phyloP scores from a whole-genome alignment of 2,797 vertebrate genomes.

The Sebastes iracundus region DNA sequence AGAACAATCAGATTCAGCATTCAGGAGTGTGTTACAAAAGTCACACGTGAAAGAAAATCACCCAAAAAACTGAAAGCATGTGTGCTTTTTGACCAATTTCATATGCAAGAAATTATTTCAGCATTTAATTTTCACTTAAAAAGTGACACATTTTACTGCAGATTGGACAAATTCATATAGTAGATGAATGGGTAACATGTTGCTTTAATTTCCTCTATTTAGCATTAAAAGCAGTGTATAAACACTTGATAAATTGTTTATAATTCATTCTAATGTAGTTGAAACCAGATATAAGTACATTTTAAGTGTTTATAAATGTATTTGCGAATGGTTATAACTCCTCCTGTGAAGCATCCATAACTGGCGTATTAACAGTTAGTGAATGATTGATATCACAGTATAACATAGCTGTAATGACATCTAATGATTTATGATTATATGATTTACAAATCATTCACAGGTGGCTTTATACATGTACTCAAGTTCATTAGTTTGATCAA shows the following conservation, averaged over 20 bases:
- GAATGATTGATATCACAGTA: neutral
- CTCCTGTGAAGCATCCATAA: neutral
- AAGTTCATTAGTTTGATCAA: neutral
- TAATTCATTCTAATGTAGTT: neutral
- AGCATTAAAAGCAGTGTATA: neutral
- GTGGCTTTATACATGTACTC: neutral
- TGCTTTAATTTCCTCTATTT: neutral
- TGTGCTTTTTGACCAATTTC: neutral
- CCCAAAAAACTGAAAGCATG: neutral
- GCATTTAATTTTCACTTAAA: neutral
- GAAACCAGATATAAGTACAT: neutral
- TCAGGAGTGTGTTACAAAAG: neutral
- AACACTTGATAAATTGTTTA: neutral
- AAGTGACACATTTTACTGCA: neutral
- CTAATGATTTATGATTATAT: neutral
- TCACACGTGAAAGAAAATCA: neutral
- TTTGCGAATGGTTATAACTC: neutral
- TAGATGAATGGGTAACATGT: neutral
- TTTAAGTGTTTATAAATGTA: neutral
- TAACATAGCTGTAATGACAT: neutral
- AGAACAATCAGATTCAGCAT: constrained; percentile 26
- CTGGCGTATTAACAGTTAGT: neutral
- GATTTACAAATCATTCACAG: neutral
- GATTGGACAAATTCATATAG: too few relatives aligned
- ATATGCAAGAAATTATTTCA: neutral